Conservation (phyloP, 2,797 vertebrate species). For the Myiothlypis chrysogaster region DNA sequence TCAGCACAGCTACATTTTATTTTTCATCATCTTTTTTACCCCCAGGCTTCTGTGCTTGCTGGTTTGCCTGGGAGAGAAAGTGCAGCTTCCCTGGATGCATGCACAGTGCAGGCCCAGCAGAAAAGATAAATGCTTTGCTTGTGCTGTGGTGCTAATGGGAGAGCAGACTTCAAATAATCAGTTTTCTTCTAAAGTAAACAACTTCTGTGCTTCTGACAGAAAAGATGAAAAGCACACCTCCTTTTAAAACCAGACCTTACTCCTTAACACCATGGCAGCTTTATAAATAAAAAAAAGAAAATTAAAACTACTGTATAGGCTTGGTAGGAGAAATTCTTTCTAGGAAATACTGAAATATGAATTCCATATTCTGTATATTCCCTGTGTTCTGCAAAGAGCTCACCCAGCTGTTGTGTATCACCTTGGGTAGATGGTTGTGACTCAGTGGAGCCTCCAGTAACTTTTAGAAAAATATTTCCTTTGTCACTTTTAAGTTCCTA, state of each 20-base stretch:
- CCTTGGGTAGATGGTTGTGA: not conserved
- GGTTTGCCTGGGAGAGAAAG: not conserved
- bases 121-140: conserved; percentile 49
- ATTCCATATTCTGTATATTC: not conserved
- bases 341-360: not conserved
- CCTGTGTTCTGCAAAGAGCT: not conserved
- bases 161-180: conserved; percentile 43
- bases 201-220: conserved; percentile 1
- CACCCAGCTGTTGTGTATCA: not conserved
- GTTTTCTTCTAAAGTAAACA: conserved; percentile 44
- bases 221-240: conserved; percentile 29
- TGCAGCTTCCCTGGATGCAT: not conserved
- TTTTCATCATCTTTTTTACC: not conserved
- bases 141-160: conserved; percentile 22
- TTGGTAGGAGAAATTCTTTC: not conserved
- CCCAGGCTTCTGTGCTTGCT: not conserved
- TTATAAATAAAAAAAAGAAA: not conserved
- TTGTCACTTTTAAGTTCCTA: not conserved
- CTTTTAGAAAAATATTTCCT: not conserved
- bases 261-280: conserved; percentile 7
- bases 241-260: not conserved
- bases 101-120: not conserved
- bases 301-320: not conserved
- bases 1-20: not conserved
- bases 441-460: not conserved